Conservation (phyloP, 1,140 invertebrate species). For the Drosophila eugracilis region DNA sequence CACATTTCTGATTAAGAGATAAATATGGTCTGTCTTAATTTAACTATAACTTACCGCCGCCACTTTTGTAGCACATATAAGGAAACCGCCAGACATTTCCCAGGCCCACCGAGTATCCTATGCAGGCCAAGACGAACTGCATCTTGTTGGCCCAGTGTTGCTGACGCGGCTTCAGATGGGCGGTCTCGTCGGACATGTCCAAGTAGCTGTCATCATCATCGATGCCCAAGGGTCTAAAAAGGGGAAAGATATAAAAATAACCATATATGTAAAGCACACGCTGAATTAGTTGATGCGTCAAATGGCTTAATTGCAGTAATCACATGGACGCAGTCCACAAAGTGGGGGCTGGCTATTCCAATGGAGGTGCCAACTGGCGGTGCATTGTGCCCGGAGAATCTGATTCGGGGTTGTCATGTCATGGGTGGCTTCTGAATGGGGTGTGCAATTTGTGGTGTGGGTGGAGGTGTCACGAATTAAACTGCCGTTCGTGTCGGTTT, state of each 20-base stretch:
- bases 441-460: constrained; percentile 16
- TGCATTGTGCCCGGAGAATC: constrained; percentile 53
- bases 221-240: constrained; percentile 88
- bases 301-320: constrained; percentile 77
- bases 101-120: constrained; percentile 96
- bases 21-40: too few species aligned
- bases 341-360: constrained; percentile 36
- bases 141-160: constrained; percentile 95
- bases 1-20: too few species aligned
- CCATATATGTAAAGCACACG: background rate
- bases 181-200: constrained; percentile 87
- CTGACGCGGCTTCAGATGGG: constrained; percentile 89
- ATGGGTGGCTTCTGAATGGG: constrained; percentile 16
- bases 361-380: constrained; percentile 59
- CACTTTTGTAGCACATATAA: constrained; percentile 93
- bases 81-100: constrained; percentile 97
- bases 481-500: constrained; percentile 23
- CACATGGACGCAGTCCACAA: constrained; percentile 59
- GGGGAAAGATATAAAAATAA: constrained; percentile 31
- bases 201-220: constrained; percentile 89
- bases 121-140: constrained; percentile 95
- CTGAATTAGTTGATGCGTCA: constrained; percentile 56
- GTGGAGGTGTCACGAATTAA: constrained; percentile 38
- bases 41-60: constrained; percentile 92
- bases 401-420: constrained; percentile 28